A percentile compares a stretch with the other conserved stretches of the same genome.
Conservation (phyloP, 2,888 invertebrate species). For the Kuschelorhynchus macadamiae region DNA sequence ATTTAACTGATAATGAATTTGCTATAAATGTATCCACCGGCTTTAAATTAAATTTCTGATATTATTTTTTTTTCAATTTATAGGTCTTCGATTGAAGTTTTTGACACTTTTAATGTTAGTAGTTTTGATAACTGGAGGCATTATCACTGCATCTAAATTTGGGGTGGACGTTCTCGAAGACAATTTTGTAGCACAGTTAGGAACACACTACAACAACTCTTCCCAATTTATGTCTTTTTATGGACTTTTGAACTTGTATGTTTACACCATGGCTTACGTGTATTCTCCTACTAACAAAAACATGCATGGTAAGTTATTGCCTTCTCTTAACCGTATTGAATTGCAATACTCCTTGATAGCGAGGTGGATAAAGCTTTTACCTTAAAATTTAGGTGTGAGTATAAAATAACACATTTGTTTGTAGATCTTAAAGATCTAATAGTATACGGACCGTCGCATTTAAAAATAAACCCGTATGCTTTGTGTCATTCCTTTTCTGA, state of each 20-base stretch:
- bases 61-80: constrained; percentile 57
- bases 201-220: constrained; percentile 90
- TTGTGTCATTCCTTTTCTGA: too few species aligned
- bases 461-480: too few species aligned
- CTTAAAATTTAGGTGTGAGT: too few species aligned
- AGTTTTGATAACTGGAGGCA: constrained; percentile 80
- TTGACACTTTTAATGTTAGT: constrained; percentile 88
- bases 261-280: constrained; percentile 94
- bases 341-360: background rate
- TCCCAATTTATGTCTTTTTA: constrained; percentile 97
- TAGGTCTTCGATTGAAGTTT: constrained; percentile 93
- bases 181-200: constrained; percentile 91
- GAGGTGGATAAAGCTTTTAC: too few species aligned
- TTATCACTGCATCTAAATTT: constrained; percentile 86
- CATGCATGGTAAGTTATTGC: constrained; percentile 86
- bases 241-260: constrained; percentile 92
- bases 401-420: too few species aligned
- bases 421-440: too few species aligned
- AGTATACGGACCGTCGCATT: too few species aligned
- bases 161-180: constrained; percentile 93
- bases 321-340: background rate
- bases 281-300: constrained; percentile 88
- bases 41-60: too few species aligned
- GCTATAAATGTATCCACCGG: too few species aligned
- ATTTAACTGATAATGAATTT: too few species aligned